Percentiles rank a stretch among this genome's conserved stretches.
phyloP scores from a whole-genome alignment of 2,113 vertebrate genomes.

The Ailurus styani region DNA sequence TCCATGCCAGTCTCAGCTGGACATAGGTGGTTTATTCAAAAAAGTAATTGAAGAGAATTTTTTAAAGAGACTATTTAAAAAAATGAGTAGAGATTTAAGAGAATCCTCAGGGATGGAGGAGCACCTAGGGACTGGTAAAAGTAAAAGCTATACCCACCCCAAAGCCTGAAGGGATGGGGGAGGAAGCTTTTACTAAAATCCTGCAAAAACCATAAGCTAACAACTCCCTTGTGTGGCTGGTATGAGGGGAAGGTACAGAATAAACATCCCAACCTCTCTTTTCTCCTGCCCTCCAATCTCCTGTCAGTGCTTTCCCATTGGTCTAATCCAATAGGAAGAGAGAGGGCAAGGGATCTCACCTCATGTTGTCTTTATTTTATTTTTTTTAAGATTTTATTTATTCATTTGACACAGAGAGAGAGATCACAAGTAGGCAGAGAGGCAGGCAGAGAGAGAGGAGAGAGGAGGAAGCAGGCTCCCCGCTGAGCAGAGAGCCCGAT shows the following conservation, averaged over 20 bases:
- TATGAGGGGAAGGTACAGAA: neutral
- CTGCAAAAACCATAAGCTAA: neutral
- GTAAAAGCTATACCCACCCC: neutral
- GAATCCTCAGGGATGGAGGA: neutral
- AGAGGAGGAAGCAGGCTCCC: too few species aligned
- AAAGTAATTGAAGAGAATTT: neutral
- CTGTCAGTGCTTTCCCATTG: neutral
- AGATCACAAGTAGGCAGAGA: too few species aligned
- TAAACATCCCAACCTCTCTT: neutral
- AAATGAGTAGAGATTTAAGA: neutral
- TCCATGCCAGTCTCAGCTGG: neutral
- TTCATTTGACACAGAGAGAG: too few species aligned
- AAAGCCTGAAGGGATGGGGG: neutral
- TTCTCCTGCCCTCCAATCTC: neutral
- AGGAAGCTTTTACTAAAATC: neutral
- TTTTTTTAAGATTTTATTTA: too few species aligned
- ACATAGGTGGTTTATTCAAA: neutral
- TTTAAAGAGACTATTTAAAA: conserved; percentile 10
- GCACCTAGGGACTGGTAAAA: neutral
- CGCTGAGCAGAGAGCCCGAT: too few species aligned
- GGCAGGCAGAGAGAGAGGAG: too few species aligned
- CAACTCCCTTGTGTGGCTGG: neutral
- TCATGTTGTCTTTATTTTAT: neutral
- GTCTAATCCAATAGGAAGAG: neutral
- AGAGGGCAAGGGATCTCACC: neutral